Percentiles rank a stretch among this genome's conserved stretches.
phyloP scores from a whole-genome alignment of 2,888 invertebrate genomes.

The Melinaea marsaeus region DNA sequence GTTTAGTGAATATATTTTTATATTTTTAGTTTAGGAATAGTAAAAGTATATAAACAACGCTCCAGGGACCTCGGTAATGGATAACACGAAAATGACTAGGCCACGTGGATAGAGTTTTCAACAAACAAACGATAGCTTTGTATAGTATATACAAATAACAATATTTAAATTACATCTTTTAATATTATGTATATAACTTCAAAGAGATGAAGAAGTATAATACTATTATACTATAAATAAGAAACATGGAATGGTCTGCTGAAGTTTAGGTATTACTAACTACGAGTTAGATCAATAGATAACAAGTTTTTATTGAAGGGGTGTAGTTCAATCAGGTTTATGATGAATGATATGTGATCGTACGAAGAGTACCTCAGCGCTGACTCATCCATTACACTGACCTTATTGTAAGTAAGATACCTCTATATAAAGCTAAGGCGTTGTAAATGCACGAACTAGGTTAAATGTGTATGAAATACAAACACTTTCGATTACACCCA shows the following conservation, averaged over 20 bases:
- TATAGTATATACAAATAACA: not conserved
- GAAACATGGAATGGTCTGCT: too few relatives aligned
- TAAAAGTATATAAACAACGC: conserved; percentile 10
- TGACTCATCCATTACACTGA: conserved; percentile 63
- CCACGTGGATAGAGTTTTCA: conserved; percentile 13
- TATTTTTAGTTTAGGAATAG: not conserved
- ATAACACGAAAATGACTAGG: conserved; percentile 17
- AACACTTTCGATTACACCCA: conserved; percentile 50
- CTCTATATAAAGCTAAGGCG: conserved; percentile 60
- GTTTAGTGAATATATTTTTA: not conserved
- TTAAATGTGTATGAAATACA: conserved; percentile 70
- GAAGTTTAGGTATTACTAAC: too few relatives aligned
- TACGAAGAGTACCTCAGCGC: conserved; percentile 53
- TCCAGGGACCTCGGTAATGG: conserved; percentile 19
- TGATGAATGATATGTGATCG: conserved; percentile 45
- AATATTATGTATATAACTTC: too few relatives aligned
- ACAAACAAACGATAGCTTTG: conserved; percentile 11
- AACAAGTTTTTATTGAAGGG: not conserved
- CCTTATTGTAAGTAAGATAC: conserved; percentile 70
- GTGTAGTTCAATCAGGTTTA: conserved; percentile 36
- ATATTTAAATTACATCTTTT: too few relatives aligned
- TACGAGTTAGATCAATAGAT: not conserved
- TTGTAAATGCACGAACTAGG: conserved; percentile 71
- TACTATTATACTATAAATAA: too few relatives aligned
- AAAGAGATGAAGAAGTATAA: too few relatives aligned